Evolutionary conservation across 2,797 vertebrate species (phyloP).

Genomic region (Choloepus didactylus): DNA sequence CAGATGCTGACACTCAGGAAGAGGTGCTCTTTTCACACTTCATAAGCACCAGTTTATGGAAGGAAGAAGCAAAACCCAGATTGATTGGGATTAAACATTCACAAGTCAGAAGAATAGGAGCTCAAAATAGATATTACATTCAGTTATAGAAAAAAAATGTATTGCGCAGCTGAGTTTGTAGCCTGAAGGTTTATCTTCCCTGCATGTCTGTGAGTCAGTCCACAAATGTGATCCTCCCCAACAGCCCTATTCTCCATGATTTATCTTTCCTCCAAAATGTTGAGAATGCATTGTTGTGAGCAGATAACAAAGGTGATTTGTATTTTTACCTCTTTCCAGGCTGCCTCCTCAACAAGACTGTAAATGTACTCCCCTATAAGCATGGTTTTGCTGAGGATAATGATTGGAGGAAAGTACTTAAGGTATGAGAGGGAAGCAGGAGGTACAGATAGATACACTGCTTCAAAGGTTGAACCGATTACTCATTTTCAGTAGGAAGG

Average conservation of each 20-base stretch:
- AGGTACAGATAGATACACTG: not conserved
- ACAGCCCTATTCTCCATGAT: not conserved
- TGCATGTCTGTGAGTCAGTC: rapidly evolving
- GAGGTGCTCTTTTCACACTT: not conserved
- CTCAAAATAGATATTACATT: not conserved
- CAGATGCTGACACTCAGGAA: not conserved
- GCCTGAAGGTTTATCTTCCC: not conserved
- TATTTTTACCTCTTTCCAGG: not conserved
- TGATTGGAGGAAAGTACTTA: not conserved
- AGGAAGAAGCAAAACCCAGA: not conserved
- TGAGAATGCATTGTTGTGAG: not conserved
- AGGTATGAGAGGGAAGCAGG: not conserved
- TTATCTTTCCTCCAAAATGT: not conserved
- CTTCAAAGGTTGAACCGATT: not conserved
- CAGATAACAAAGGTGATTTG: not conserved
- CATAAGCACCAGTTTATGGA: not conserved
- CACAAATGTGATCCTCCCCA: not conserved
- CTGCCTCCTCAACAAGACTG: not conserved
- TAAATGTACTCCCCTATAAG: not conserved
- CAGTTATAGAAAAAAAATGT: not conserved
- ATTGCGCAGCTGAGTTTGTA: not conserved
- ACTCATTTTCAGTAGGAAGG: not conserved
- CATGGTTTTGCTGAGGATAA: constrained; percentile 14
- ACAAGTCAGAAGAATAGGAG: not conserved
- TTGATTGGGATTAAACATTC: not conserved